Conservation (phyloP, 2,113 vertebrate species). For the Spheniscus mendiculus region DNA sequence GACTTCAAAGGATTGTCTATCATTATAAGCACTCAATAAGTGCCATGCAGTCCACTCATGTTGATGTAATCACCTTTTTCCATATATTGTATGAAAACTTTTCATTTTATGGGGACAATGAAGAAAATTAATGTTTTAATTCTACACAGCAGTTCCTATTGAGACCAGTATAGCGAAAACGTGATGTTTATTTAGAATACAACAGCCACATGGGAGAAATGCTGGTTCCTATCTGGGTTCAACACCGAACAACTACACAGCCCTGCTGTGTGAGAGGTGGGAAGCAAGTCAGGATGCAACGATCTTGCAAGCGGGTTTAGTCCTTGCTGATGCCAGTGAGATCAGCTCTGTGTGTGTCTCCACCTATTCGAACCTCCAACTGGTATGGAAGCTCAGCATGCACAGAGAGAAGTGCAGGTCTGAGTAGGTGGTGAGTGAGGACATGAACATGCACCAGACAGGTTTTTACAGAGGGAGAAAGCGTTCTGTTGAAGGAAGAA, state of each 20-base stretch:
- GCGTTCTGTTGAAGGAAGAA: neutral
- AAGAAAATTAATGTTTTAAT: neutral
- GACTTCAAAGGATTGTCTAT: neutral
- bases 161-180: neutral
- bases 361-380: accelerated
- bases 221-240: neutral
- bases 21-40: neutral
- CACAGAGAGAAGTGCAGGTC: neutral
- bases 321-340: neutral
- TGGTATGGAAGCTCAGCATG: neutral
- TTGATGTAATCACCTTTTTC: neutral
- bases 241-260: neutral
- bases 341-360: neutral
- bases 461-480: neutral
- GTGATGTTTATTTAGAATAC: neutral
- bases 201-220: neutral
- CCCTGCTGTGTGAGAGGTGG: neutral
- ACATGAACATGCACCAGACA: neutral
- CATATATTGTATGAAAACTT: neutral
- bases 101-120: neutral
- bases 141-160: neutral
- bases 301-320: neutral
- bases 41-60: neutral
- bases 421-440: neutral
- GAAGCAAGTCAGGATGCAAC: neutral